These are phyloP conservation scores for Pachyseris speciosa DNA, from an alignment of 64 coral and sea anemone species.

Conservation along the genomic window DNA sequence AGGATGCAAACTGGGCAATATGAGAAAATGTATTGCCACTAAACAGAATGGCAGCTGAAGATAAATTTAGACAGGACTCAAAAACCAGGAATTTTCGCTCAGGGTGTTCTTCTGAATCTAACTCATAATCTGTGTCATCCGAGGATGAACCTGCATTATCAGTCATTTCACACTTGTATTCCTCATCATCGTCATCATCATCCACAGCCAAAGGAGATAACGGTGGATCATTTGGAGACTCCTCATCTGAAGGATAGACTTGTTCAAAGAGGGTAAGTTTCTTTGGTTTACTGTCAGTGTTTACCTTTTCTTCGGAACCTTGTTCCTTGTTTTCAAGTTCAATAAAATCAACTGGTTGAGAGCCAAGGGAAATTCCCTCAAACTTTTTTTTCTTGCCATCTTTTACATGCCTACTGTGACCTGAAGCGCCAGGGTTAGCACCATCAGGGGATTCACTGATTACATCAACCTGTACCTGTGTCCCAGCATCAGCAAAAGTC, in stretches of 20 bases:
- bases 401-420: no score
- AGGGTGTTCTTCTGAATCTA: background rate
- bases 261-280: background rate
- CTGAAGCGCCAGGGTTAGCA: no score
- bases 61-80: background rate
- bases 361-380: no score
- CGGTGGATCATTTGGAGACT: background rate
- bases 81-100: background rate
- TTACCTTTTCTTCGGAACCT: background rate
- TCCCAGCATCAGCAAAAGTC: no score
- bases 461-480: no score
- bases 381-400: no score
- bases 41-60: constrained; percentile 24
- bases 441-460: no score
- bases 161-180: background rate
- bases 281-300: background rate
- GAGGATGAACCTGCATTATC: background rate
- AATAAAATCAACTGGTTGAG: no score
- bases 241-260: background rate
- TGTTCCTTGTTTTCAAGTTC: no score
- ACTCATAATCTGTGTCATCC: background rate
- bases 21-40: background rate
- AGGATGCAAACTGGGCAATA: constrained; percentile 22
- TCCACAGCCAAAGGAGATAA: background rate
- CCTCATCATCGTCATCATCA: background rate